Base-by-base conservation (phyloP, 2,113 vertebrate species). In the Phalacrocorax pelagicus region DNA sequence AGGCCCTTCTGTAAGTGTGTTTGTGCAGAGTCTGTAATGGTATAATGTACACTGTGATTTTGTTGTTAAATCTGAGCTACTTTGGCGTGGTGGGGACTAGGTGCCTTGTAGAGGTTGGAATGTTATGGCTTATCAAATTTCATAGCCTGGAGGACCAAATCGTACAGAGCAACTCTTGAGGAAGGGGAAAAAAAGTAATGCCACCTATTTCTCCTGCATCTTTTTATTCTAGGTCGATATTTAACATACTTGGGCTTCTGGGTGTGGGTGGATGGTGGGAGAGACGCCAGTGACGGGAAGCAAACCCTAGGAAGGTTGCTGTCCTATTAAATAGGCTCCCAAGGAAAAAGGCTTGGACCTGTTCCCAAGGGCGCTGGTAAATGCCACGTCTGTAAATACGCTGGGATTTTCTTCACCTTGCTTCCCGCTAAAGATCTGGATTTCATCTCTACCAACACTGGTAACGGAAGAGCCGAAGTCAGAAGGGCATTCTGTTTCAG, bases 51-150 rank as follows among this genome's bases (percentile, higher is more conserved):
- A 16, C 67, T 62, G 67, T 66, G 62, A 84, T 84, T 92, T 67
- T 90, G 73, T 81, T 84, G 73, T 90, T 94, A 90, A 84, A 71
- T 61, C 61, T 34, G 57, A 92, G 72, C 72, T 73, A 7, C 72
- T 83, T 86, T 46, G 78, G 67, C 86, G 29, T 70, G 52, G 62
- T 46, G 57, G 36, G 67, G 52, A 74, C 58, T 9, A 44, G 81
- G 73, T 7, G 1, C 67, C 85, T 94, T n/a, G 59, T 74, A 84
- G 69, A 4, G 6, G 52, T 67, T 30, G 69, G 90, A 90, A 52
- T 82, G n/a, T 87, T 57, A 46, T 29, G 44, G 69, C 36, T 94
- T 83, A 90, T 75, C 90, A 82, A 54, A 90, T 96, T 92, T 80
- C 42, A 18, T 67, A 94, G 90, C 86, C 86, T 38, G 73, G 81